Percentiles rank a stretch among this genome's conserved stretches.
Evolutionary conservation across 2,113 vertebrate genomes (phyloP).

Genomic region (Gasterosteus nipponicus): DNA sequence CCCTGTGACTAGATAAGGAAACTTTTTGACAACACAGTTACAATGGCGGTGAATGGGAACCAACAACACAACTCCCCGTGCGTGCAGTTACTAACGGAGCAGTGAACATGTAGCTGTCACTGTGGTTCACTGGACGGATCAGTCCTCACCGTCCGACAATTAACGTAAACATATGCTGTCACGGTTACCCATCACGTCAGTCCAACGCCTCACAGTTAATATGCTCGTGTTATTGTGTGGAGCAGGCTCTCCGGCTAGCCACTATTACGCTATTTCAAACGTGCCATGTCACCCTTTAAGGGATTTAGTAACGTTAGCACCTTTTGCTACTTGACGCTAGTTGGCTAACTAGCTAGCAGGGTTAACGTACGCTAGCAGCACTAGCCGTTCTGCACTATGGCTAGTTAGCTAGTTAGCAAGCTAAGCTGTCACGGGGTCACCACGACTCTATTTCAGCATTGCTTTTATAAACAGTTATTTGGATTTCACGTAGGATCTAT

Average conservation of each 20-base stretch:
- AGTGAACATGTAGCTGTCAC: background rate
- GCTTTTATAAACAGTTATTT: background rate
- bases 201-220: background rate
- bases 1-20: background rate
- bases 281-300: background rate
- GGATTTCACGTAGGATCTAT: background rate
- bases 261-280: background rate
- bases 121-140: background rate
- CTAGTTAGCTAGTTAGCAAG: constrained; percentile 41
- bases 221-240: background rate
- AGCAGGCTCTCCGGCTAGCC: background rate
- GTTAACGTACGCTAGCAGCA: constrained; percentile 14
- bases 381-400: background rate
- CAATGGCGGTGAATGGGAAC: background rate
- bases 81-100: background rate
- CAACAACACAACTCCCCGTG: background rate
- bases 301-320: background rate
- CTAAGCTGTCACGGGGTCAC: constrained; percentile 66
- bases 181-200: constrained; percentile 1
- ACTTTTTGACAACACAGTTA: background rate
- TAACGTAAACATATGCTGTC: background rate
- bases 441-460: constrained; percentile 30
- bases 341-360: constrained; percentile 29
- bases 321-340: constrained; percentile 6
- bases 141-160: background rate